These are phyloP conservation scores for Periplaneta americana DNA, from an alignment of 1,140 invertebrate genomes.

Conservation along the genomic window DNA sequence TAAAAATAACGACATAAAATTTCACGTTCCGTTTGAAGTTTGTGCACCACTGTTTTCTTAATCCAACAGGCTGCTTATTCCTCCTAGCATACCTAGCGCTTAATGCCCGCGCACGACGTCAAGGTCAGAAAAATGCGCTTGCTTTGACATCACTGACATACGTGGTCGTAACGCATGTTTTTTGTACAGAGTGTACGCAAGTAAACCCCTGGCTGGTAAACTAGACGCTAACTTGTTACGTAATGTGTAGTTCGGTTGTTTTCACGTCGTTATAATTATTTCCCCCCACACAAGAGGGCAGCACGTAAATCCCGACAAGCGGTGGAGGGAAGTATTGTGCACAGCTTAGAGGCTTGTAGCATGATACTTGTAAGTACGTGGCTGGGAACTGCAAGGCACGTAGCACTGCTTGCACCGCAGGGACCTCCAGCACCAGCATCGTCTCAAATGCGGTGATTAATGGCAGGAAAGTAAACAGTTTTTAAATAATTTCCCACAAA, in stretches of 20 bases:
- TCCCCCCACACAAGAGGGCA: background rate
- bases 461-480: too few relatives aligned
- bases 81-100: too few relatives aligned
- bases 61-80: too few relatives aligned
- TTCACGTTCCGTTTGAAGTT: too few relatives aligned
- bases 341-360: background rate
- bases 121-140: too few relatives aligned
- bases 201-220: background rate
- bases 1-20: too few relatives aligned
- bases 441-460: too few relatives aligned
- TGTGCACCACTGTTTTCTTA: too few relatives aligned
- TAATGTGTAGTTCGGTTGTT: background rate
- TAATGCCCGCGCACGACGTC: too few relatives aligned
- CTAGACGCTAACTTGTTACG: background rate
- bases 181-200: background rate
- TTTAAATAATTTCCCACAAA: too few relatives aligned
- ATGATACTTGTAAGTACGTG: background rate
- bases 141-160: too few relatives aligned
- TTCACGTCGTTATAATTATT: background rate
- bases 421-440: too few relatives aligned
- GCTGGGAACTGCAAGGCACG: background rate
- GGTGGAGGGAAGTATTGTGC: background rate
- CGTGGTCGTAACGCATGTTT: background rate
- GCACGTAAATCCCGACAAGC: background rate
- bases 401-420: background rate